These are phyloP conservation scores for Heliconius hewitsoni DNA, from an alignment of 1,140 invertebrate species.

Conservation along the genomic window DNA sequence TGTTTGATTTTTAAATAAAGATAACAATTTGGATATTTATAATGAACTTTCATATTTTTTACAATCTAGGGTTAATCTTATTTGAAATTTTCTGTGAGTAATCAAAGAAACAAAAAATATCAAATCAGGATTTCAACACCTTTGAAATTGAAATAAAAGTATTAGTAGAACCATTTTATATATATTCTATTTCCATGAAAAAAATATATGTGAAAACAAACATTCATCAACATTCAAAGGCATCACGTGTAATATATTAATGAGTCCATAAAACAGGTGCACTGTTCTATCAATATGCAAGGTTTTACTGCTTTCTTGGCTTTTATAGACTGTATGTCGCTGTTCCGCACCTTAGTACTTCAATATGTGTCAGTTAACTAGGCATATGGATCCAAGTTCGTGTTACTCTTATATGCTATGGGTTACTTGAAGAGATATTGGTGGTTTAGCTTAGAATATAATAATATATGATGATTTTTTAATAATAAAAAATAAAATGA, in stretches of 20 bases:
- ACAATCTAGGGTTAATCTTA: no score
- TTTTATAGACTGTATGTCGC: constrained; percentile 46
- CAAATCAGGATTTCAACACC: no score
- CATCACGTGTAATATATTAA: constrained; percentile 24
- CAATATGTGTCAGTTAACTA: constrained; percentile 36
- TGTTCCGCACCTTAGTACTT: constrained; percentile 35
- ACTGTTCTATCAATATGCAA: constrained; percentile 20
- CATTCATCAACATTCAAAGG: neutral
- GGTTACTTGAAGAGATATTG: neutral
- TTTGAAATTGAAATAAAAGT: no score
- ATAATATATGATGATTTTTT: neutral
- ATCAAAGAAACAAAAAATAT: no score
- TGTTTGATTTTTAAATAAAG: no score
- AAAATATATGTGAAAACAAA: neutral
- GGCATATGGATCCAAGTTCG: neutral
- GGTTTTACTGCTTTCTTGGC: constrained; percentile 44
- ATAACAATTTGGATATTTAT: no score
- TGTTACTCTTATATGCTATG: neutral
- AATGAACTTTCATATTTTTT: no score
- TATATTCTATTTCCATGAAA: no score
- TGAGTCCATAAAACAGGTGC: constrained; percentile 27
- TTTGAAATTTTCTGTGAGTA: no score
- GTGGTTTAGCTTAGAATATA: no score
- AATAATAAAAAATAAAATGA: neutral
- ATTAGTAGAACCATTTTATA: no score